These are phyloP conservation scores for Ephydatia muelleri DNA, from an alignment of 37 sponge, comb jelly and placozoan genomes.

Conservation along the genomic window DNA sequence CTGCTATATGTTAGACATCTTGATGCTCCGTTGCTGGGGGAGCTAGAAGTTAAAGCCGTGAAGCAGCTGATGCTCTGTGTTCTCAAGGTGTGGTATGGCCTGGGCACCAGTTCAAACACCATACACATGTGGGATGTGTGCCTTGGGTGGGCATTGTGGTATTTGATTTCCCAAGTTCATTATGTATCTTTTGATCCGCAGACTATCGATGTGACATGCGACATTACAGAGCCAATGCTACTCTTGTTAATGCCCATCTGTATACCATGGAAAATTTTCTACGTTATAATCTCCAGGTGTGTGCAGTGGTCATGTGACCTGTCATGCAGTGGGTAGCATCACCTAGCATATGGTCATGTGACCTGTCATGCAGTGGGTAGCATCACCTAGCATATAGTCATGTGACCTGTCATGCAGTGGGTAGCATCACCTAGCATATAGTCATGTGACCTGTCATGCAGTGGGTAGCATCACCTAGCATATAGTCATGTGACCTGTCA, in stretches of 20 bases:
- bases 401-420: too few relatives aligned
- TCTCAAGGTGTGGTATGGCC: not conserved
- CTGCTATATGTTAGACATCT: not conserved
- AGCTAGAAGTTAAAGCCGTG: conserved; percentile 5
- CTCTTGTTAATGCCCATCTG: conserved; percentile 30
- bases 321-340: conserved; percentile 12
- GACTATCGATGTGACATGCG: conserved; percentile 28
- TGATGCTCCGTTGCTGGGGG: conserved; percentile 5
- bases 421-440: too few relatives aligned
- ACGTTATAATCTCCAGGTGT: conserved; percentile 49
- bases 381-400: too few relatives aligned
- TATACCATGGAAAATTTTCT: conserved; percentile 60
- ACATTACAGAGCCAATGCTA: conserved; percentile 30
- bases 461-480: too few relatives aligned
- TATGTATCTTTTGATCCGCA: not conserved
- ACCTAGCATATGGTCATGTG: too few relatives aligned
- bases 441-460: too few relatives aligned
- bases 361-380: too few relatives aligned
- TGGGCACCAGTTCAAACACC: not conserved
- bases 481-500: too few relatives aligned
- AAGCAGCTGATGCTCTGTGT: conserved; percentile 37
- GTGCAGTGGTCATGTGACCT: not conserved
- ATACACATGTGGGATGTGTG: not conserved
- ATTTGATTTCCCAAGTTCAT: not conserved
- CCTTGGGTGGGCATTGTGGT: not conserved